These are phyloP conservation scores for Pemphigus obesinymphae DNA, from an alignment of 1,140 invertebrate species.

Conservation along the genomic window DNA sequence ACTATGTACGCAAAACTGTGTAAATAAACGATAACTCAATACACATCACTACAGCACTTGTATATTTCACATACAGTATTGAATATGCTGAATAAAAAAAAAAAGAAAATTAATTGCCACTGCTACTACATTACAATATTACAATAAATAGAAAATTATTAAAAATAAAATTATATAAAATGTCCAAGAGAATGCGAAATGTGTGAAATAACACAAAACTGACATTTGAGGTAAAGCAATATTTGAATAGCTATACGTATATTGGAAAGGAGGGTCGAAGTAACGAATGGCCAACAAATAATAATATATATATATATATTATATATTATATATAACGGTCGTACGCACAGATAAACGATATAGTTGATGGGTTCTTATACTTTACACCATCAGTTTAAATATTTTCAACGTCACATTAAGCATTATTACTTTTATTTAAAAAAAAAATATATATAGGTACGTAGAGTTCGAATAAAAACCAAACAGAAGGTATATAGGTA, in stretches of 20 bases:
- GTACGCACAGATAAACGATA: background rate
- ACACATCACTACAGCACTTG: background rate
- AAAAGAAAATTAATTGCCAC: too few species aligned
- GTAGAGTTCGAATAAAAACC: background rate
- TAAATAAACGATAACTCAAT: background rate
- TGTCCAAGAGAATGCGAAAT: background rate
- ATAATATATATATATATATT: too few species aligned
- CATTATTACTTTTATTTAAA: background rate
- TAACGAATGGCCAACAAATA: background rate
- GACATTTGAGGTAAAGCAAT: background rate
- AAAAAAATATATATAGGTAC: background rate
- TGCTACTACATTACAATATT: too few species aligned
- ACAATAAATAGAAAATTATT: background rate
- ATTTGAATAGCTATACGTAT: too few species aligned
- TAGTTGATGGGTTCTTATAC: background rate
- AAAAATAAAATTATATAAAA: background rate
- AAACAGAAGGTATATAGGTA: too few species aligned
- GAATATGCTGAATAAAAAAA: background rate
- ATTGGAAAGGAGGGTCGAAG: too few species aligned
- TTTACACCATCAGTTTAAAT: background rate
- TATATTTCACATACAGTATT: too few species aligned
- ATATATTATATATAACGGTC: background rate
- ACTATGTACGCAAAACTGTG: background rate
- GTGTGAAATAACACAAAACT: background rate
- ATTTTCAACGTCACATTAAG: background rate